Conservation (phyloP, 2,113 vertebrate genomes). For the Salminus brasiliensis region DNA sequence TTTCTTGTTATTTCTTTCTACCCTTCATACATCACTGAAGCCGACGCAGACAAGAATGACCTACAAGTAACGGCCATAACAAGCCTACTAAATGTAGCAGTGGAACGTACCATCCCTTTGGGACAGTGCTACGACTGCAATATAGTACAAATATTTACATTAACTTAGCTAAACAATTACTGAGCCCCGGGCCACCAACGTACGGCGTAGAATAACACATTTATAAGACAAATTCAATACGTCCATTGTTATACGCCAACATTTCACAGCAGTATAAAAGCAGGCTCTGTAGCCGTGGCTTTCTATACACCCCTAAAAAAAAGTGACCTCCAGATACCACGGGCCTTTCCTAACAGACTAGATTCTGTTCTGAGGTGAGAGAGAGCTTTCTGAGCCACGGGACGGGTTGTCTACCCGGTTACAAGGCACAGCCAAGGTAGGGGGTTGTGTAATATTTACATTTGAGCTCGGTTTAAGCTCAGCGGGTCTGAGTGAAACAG, state of each 20-base stretch:
- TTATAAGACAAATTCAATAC: constrained; percentile 60
- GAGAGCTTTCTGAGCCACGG: constrained; percentile 42
- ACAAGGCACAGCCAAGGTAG: constrained; percentile 36
- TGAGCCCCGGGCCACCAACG: constrained; percentile 43
- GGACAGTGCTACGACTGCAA: constrained; percentile 6
- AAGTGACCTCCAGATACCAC: constrained; percentile 60
- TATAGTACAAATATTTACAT: constrained; percentile 39
- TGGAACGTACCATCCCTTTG: neutral
- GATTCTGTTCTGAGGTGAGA: constrained; percentile 58
- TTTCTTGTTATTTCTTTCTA: neutral
- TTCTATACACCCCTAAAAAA: constrained; percentile 54
- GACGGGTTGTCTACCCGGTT: constrained; percentile 55
- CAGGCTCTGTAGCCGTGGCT: constrained; percentile 58
- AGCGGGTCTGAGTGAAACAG: neutral
- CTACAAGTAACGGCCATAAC: neutral
- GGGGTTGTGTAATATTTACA: neutral
- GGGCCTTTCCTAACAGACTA: constrained; percentile 52
- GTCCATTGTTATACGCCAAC: constrained; percentile 55
- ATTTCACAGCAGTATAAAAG: constrained; percentile 56
- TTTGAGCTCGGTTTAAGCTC: neutral
- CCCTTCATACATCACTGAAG: neutral
- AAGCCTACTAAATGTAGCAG: neutral
- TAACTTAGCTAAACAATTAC: constrained; percentile 39
- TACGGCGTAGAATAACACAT: constrained; percentile 51
- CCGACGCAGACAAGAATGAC: neutral